Evolutionary conservation across 2,888 invertebrate genomes (phyloP).

Genomic region (Ptilodon capucinus): DNA sequence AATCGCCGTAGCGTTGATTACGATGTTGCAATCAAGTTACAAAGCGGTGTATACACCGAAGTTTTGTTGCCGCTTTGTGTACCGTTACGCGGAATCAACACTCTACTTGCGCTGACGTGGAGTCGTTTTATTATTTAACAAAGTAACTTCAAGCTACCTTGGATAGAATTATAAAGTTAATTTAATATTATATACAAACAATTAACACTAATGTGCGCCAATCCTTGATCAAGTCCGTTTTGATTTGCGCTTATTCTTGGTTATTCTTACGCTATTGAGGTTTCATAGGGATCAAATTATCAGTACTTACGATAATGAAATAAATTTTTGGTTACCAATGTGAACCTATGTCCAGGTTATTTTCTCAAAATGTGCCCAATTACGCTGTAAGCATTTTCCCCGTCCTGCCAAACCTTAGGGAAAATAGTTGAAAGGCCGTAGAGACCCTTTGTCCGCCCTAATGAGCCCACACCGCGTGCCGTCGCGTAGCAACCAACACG

Average conservation of each 20-base stretch:
- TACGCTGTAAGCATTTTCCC: background rate
- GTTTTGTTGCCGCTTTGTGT: background rate
- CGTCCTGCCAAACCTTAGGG: background rate
- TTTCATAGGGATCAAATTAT: too few species aligned
- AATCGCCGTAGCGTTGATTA: background rate
- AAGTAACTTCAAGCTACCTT: background rate
- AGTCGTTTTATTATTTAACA: background rate
- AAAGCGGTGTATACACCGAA: background rate
- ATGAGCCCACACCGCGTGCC: constrained; percentile 48
- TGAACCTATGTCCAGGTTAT: background rate
- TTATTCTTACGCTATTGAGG: too few species aligned
- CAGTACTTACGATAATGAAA: background rate
- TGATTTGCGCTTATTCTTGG: too few species aligned
- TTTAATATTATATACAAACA: background rate
- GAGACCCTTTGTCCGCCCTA: constrained; percentile 38
- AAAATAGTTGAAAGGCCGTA: background rate
- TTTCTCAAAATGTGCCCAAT: background rate
- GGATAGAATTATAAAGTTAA: background rate
- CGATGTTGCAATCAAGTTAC: background rate
- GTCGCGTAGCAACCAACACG: constrained; percentile 41
- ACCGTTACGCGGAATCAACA: background rate
- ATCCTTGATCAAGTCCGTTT: too few species aligned
- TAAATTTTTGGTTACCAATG: background rate
- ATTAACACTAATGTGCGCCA: background rate
- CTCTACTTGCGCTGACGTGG: background rate